Evolutionary conservation across 2,797 vertebrate species (phyloP), one percentile per base, ranked within the genome.

Genomic region (Phoxinus dragarum): DNA sequence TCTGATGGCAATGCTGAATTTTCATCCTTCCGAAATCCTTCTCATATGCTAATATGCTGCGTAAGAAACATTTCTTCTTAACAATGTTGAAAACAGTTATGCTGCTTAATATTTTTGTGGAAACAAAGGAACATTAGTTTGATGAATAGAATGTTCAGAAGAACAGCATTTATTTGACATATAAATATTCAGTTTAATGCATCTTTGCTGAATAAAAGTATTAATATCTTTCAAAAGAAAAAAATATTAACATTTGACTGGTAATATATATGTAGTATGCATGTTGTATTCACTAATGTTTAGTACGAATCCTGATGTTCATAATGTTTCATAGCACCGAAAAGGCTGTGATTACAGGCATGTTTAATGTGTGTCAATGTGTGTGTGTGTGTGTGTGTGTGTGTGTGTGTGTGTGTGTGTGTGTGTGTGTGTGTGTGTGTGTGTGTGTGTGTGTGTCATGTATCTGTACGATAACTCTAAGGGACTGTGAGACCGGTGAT

Each of bases 401-500:
- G n/a, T 66, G 21, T 47, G 19, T 69, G 2, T 72, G 17, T 47
- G 27, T 76, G 52, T 56, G 52, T 38, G 52, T 23, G 52, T 54
- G 52, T 54, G 5, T 6, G 1, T 61, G 23, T 61, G 23, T n/a
- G 23, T 12, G 6, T 68, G 19, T 17, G 64, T 34, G 64, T 71
- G 27, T 14, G 27, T 75, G 6, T 76, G 31, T 59, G 54, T 61
- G 27, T 80, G 61, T 80, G 78, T 56, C 66, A 81, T 40, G 49
- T 78, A 40, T 72, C 21, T 71, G 75, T 83, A 47, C 1, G 6
- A 72, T 78, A 72, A 79, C 68, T 79, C 52, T 59, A 79, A 59
- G 66, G 75, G 66, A 67, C 2, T 23, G 61, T 76, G 44, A 66
- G 72, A 84, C 12, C 23, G 5, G 75, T 79, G 64, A 84, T 84